Conservation (phyloP, 2,113 vertebrate genomes). For the Arizona elegans region DNA sequence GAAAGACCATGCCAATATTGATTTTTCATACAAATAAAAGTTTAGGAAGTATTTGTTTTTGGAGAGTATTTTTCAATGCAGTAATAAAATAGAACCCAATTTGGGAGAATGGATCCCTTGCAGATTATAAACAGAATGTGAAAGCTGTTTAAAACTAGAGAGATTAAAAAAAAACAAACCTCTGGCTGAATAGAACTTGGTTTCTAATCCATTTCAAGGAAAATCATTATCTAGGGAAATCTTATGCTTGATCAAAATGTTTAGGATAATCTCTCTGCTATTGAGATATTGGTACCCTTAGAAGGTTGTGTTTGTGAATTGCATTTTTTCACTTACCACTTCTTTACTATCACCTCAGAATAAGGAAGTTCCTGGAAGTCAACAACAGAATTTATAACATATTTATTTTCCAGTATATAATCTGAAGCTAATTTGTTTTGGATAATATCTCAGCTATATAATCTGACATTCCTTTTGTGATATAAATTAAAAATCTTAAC, state of each 20-base stretch:
- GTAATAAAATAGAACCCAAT: not conserved
- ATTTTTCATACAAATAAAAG: not conserved
- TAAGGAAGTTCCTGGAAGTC: not conserved
- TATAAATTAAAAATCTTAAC: not conserved
- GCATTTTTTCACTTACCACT: not conserved
- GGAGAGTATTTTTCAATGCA: not conserved
- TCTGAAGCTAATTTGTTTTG: not conserved
- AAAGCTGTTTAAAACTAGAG: not conserved
- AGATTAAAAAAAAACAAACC: not conserved
- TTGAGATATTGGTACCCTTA: not conserved
- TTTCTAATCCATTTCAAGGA: not conserved
- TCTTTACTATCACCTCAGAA: not conserved
- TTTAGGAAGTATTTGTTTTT: not conserved
- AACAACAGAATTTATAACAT: not conserved
- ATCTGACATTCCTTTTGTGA: not conserved
- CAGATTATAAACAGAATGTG: not conserved
- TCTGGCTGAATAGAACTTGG: not conserved
- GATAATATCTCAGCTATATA: not conserved
- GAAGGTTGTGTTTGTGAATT: not conserved
- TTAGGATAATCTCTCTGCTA: not conserved
- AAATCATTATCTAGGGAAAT: not conserved
- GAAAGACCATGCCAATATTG: constrained; percentile 29
- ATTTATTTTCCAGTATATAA: not conserved
- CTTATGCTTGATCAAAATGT: not conserved
- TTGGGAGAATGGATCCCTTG: not conserved